Base-by-base conservation (phyloP, 1,140 invertebrate species). In the Parasteatoda tepidariorum region DNA sequence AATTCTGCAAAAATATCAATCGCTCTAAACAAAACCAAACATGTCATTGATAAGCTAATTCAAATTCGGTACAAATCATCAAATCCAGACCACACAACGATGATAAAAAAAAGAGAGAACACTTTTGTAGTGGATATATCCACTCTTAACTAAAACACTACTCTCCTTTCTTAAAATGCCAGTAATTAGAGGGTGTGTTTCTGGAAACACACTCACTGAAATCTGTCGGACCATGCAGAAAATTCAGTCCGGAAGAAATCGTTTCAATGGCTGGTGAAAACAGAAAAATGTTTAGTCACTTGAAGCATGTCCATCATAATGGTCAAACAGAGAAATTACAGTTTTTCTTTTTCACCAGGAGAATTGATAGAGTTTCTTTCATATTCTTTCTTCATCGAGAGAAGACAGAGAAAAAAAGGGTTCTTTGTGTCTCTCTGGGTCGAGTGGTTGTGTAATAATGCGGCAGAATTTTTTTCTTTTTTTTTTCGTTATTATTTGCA, bases 301-400 rank as follows among this genome's bases (percentile, higher is more conserved):
- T 73, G 70, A 48, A 48, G 70, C 70, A 73, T 73, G 70, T 73
- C 70, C 70, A 41, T 73, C 48, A 59, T 73, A 31, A 73, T 73
- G 70, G 55, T 59, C 70, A 73, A 73, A 68, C 66, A 68, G 33
- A 48, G 66, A 68, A 68, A 68, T 68, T 68, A 48, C 66, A 48
- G 34, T 38, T 13, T 28, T 33, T 31, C 34, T 24, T 31, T n/a
- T 41, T 34, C 22, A 2, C 4, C 6, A 9, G 59, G 9, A 61
- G 9, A 30, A 61, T 61, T 18, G 38, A 18, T 48, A 18, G 38
- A 9, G 4, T 18, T n/a, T n/a, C n/a, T n/a, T n/a, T n/a, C n/a
- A n/a, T n/a, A n/a, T n/a, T n/a, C n/a, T n/a, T n/a, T 48, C 4
- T 13, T 9, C 38, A 48, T 2, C 38, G 1, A 0, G 1, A 18